Conservation (phyloP, 2,113 vertebrate genomes). For the Cardinalis cardinalis region DNA sequence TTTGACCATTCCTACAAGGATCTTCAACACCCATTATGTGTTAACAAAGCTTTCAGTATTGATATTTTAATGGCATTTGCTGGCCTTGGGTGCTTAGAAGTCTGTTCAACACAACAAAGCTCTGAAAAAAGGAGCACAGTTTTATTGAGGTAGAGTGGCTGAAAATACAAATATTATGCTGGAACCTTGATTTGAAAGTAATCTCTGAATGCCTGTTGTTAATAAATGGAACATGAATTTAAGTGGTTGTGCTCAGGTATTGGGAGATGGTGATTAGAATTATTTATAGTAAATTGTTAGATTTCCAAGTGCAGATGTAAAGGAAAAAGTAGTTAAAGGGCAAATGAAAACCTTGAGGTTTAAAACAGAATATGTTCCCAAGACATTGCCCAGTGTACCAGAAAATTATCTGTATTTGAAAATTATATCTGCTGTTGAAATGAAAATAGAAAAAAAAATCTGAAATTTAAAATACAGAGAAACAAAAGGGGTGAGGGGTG, state of each 20-base stretch:
- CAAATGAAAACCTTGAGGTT: background rate
- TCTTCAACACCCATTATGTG: background rate
- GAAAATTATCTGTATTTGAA: background rate
- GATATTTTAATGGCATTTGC: background rate
- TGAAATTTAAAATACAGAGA: background rate
- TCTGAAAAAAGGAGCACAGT: background rate
- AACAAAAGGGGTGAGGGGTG: accelerated
- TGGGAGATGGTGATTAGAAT: background rate
- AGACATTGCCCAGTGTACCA: background rate
- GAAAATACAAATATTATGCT: background rate
- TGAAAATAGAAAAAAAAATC: background rate
- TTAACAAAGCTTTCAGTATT: background rate
- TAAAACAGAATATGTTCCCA: background rate
- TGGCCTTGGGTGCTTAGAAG: background rate
- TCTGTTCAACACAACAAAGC: background rate
- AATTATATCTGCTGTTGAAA: background rate
- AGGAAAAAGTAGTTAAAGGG: background rate
- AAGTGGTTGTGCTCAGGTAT: background rate
- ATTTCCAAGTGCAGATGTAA: background rate
- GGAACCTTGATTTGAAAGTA: background rate
- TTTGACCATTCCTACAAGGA: background rate
- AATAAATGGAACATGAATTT: background rate
- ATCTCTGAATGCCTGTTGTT: background rate
- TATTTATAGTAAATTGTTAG: background rate
- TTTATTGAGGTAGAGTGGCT: background rate